phyloP scores from a whole-genome alignment of 2,113 vertebrate species.

The Ammodytes dubius region DNA sequence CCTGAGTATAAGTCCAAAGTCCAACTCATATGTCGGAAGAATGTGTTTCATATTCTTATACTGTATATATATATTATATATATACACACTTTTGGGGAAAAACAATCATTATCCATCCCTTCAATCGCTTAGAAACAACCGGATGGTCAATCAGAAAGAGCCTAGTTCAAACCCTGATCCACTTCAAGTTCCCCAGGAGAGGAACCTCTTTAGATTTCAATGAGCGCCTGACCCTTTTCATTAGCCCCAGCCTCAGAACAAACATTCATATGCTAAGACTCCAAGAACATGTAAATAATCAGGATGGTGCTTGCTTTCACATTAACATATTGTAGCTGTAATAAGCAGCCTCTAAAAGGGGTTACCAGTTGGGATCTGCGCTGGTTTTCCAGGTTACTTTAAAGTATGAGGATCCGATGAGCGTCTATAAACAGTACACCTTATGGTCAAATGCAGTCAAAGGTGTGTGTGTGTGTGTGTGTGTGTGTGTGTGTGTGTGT shows the following conservation, averaged over 20 bases:
- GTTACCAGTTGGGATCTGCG: background rate
- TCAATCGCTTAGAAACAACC: too few relatives aligned
- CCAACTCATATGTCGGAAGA: too few relatives aligned
- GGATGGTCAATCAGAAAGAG: too few relatives aligned
- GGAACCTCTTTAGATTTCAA: background rate
- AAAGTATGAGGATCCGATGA: background rate
- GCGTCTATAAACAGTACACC: background rate
- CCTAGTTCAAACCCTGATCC: too few relatives aligned
- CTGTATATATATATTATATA: too few relatives aligned
- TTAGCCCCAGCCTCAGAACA: background rate
- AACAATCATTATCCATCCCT: too few relatives aligned
- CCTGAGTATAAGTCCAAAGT: too few relatives aligned
- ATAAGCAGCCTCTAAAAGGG: background rate
- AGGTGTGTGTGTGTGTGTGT: background rate
- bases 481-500: background rate
- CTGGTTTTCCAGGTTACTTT: background rate
- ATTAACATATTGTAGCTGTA: background rate
- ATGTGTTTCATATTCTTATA: background rate
- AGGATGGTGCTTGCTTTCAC: background rate
- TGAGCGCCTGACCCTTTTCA: background rate
- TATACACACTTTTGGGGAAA: too few relatives aligned
- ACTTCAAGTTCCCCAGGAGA: background rate
- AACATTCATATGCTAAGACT: background rate
- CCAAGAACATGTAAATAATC: background rate
- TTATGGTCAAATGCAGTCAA: conserved; percentile 1